Percentiles rank a stretch among this genome's conserved stretches.
Evolutionary conservation across 2,888 invertebrate species (phyloP).

Genomic region (Anthophora plumipes): DNA sequence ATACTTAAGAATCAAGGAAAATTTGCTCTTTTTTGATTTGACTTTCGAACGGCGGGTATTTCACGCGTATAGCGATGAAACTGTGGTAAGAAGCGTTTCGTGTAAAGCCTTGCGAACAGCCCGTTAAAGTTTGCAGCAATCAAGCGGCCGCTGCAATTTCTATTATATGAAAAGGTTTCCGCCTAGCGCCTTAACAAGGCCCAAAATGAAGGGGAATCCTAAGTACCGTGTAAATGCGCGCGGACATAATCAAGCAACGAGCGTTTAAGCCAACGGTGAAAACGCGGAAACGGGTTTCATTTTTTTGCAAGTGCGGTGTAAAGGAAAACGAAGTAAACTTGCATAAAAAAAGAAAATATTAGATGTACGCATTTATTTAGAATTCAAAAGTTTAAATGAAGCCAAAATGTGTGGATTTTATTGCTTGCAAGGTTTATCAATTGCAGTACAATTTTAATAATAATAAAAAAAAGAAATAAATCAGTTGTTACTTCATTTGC

Average conservation of each 20-base stretch:
- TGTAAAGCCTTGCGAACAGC: conserved; percentile 6
- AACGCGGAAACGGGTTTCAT: conserved; percentile 3
- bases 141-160: conserved; percentile 31
- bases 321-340: background rate
- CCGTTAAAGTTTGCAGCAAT: conserved; percentile 42
- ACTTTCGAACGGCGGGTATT: background rate
- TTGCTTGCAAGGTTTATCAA: background rate
- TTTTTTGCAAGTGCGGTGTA: background rate
- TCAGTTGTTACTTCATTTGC: background rate
- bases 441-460: background rate
- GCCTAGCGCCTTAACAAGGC: conserved; percentile 29
- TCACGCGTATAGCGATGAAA: conserved; percentile 25
- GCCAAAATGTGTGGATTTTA: background rate
- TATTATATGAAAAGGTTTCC: conserved; percentile 39
- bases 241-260: conserved; percentile 36
- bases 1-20: conserved; percentile 19
- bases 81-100: conserved; percentile 21
- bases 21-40: conserved; percentile 25
- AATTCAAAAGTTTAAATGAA: background rate
- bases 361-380: background rate
- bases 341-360: too few species aligned
- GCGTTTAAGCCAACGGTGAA: conserved; percentile 27
- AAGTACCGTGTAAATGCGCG: conserved; percentile 42
- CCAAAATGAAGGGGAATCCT: conserved; percentile 42
- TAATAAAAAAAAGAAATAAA: background rate